Base-by-base conservation (phyloP, 1,140 invertebrate genomes). In the Fopius arisanus region DNA sequence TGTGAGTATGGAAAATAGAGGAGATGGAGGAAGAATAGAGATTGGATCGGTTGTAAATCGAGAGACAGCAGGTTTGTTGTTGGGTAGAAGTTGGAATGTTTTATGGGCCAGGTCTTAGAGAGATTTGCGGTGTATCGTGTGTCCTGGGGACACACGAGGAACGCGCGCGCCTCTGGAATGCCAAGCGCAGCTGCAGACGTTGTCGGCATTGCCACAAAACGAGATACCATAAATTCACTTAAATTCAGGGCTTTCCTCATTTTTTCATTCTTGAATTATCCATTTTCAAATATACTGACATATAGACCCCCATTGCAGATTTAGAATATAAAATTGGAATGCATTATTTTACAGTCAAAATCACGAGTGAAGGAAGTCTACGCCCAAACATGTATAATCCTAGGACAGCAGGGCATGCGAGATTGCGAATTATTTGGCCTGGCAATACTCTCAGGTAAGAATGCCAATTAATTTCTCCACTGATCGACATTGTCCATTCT, bases 401-500 rank as follows among this genome's bases (percentile, higher is more conserved):
- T 96, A 78, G 90, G 90, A 79, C 91, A 91, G 78, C 92, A 93
- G 89, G 93, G 93, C 79, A 93, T 96, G 91, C 90, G 92, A 85
- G 94, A 95, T 84, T 92, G 92, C 82, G 93, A 95, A 84, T 91
- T 96, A 40, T 96, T 96, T 89, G 94, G 94, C 78, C 88, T 96
- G 79, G 93, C 94, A 79, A 91, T 94, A 81, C 90, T 93, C 81
- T 93, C 92, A 90, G 94, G 94, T 95, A 84, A 91, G 90, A 88
- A 70, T 62, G 59, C 31, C 37, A 43, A 65, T 31, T 76, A 62
- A 31, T 37, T 37, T 37, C 33, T 10, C 3, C 29, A n/a, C n/a
- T n/a, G n/a, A n/a, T n/a, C n/a, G n/a, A n/a, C n/a, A n/a, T n/a
- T n/a, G n/a, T 31, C 29, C 33, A 37, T 37, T 37, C 12, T 10